A percentile compares a stretch with the other conserved stretches of the same genome.
phyloP scores from a whole-genome alignment of 2,113 vertebrate genomes.

The Plotosus lineatus region DNA sequence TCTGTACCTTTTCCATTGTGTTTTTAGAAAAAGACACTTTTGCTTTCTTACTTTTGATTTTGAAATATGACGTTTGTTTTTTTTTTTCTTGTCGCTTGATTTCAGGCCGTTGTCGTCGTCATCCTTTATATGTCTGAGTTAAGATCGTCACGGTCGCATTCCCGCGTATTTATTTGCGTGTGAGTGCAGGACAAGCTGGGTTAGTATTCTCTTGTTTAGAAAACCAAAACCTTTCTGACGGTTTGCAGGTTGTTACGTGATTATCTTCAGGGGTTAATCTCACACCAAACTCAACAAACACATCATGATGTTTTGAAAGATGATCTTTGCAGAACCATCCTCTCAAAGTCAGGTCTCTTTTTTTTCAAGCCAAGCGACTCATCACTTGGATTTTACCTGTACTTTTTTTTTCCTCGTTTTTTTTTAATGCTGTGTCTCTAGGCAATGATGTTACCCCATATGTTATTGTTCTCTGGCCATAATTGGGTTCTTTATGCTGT shows the following conservation, averaged over 20 bases:
- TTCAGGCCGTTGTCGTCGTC: conserved; percentile 53
- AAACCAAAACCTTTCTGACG: conserved; percentile 38
- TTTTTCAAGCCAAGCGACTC: conserved; percentile 50
- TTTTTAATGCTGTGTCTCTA: conserved; percentile 44
- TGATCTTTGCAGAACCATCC: conserved; percentile 35
- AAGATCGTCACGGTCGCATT: conserved; percentile 34
- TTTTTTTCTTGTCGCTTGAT: conserved; percentile 53
- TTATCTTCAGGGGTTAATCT: conserved; percentile 72
- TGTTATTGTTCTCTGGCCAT: conserved; percentile 14
- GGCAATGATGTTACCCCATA: not conserved
- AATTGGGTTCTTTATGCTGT: conserved; percentile 61
- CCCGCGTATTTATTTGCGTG: conserved; percentile 19
- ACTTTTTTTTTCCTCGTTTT: conserved; percentile 55
- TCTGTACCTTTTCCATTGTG: conserved; percentile 56
- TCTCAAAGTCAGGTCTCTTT: conserved; percentile 57
- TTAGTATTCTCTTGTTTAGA: conserved; percentile 34
- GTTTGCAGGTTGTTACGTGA: conserved; percentile 27
- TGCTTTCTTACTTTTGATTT: conserved; percentile 56
- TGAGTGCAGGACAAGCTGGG: conserved; percentile 20
- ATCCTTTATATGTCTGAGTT: conserved; percentile 43
- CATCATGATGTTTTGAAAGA: conserved; percentile 47
- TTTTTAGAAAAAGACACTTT: conserved; percentile 66
- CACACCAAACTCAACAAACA: conserved; percentile 75
- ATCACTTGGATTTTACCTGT: conserved; percentile 24
- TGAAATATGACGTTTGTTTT: conserved; percentile 60